Evolutionary conservation across 2,797 vertebrate genomes (phyloP).

Genomic region (Aythya fuligula): DNA sequence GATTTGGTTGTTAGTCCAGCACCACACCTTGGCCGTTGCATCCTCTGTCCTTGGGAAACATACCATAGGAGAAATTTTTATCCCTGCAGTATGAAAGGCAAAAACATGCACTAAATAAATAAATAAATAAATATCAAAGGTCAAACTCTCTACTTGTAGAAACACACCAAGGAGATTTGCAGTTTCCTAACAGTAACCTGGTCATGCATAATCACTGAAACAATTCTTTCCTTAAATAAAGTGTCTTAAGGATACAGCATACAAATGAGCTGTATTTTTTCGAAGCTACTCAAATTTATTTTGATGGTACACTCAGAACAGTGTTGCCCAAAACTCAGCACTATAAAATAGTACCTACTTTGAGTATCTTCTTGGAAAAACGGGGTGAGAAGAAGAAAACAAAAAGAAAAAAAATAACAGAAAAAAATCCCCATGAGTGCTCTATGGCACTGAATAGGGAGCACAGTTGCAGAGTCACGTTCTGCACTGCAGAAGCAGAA

Average conservation of each 20-base stretch:
- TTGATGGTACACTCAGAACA: background rate
- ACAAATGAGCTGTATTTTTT: background rate
- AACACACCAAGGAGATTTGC: background rate
- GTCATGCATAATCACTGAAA: background rate
- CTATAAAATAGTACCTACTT: background rate
- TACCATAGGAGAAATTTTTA: background rate
- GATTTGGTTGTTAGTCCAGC: background rate
- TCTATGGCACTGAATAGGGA: background rate
- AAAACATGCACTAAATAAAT: background rate
- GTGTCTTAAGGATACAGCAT: background rate
- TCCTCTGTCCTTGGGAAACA: background rate
- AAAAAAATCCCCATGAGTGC: accelerated
- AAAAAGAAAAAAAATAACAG: background rate
- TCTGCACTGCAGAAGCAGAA: background rate
- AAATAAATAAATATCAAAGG: background rate
- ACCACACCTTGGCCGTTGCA: background rate
- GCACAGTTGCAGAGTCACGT: accelerated
- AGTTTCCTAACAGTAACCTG: background rate
- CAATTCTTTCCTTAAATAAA: background rate
- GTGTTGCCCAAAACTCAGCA: accelerated
- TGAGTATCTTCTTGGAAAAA: background rate
- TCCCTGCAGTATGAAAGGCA: background rate
- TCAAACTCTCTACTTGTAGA: background rate
- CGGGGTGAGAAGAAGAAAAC: too few relatives aligned
- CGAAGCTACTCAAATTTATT: background rate